Conservation (phyloP, 2,113 vertebrate species). For the Crypturellus undulatus region DNA sequence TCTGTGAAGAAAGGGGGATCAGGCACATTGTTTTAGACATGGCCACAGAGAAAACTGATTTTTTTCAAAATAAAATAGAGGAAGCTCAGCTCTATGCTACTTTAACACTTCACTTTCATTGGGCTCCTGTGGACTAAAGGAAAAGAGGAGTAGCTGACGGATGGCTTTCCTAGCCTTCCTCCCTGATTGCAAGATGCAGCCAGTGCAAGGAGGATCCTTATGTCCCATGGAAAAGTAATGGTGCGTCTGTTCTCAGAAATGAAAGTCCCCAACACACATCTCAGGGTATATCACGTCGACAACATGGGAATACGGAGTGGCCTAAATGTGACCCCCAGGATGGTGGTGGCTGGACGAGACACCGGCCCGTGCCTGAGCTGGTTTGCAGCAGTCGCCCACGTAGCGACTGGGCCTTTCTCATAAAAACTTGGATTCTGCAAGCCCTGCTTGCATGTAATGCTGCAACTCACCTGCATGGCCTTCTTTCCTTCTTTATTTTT, state of each 20-base stretch:
- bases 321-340: too few relatives aligned
- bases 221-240: not conserved
- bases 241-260: not conserved
- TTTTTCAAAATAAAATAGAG: not conserved
- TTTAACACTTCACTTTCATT: not conserved
- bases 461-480: not conserved
- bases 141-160: not conserved
- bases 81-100: not conserved
- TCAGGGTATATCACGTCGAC: not conserved
- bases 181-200: not conserved
- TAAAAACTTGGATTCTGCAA: not conserved
- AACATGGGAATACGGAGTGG: not conserved
- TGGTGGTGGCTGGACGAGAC: not conserved
- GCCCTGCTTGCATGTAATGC: fast-evolving
- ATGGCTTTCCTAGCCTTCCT: not conserved
- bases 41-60: not conserved
- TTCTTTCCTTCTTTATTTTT: not conserved
- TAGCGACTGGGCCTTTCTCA: not conserved
- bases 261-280: not conserved
- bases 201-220: not conserved
- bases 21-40: not conserved
- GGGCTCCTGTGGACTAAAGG: not conserved
- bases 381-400: not conserved
- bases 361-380: fast-evolving
- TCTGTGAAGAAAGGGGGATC: not conserved